Conservation (phyloP, 2,797 vertebrate species). For the Cyclopterus lumpus region DNA sequence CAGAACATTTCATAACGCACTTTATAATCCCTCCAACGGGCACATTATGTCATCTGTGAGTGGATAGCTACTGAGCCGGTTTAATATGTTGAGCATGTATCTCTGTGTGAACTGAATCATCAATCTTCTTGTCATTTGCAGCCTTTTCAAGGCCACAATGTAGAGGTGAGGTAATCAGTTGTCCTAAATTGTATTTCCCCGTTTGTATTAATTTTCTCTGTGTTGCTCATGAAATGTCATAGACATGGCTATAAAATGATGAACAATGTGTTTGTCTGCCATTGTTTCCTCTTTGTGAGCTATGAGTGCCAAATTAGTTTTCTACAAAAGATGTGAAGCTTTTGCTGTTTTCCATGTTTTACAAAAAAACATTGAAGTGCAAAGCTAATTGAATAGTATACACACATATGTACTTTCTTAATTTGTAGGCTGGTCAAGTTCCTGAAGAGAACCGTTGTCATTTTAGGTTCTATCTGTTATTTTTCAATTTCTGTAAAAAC, state of each 20-base stretch:
- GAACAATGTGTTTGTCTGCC: background rate
- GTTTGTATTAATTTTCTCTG: conserved; percentile 56
- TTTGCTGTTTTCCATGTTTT: conserved; percentile 6
- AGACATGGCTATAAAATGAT: conserved; percentile 5
- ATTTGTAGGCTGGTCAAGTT: background rate
- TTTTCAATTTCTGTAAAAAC: conserved; percentile 4
- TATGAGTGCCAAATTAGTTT: conserved; percentile 13
- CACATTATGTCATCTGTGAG: conserved; percentile 32
- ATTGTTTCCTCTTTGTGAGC: background rate
- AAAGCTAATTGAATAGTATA: background rate
- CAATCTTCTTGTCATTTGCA: conserved; percentile 56
- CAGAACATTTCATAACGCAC: conserved; percentile 11
- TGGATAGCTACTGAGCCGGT: conserved; percentile 24
- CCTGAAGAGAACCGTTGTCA: background rate
- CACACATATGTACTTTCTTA: background rate
- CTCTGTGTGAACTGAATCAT: conserved; percentile 55
- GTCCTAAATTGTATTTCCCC: conserved; percentile 47
- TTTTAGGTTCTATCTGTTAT: background rate
- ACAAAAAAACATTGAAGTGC: background rate
- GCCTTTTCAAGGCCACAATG: conserved; percentile 44
- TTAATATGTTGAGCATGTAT: conserved; percentile 51
- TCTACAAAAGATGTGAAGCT: background rate
- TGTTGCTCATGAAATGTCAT: conserved; percentile 23
- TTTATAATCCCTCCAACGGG: conserved; percentile 31
- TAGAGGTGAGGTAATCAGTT: conserved; percentile 54